Conservation (phyloP, 2,797 vertebrate genomes). For the Peromyscus eremicus region DNA sequence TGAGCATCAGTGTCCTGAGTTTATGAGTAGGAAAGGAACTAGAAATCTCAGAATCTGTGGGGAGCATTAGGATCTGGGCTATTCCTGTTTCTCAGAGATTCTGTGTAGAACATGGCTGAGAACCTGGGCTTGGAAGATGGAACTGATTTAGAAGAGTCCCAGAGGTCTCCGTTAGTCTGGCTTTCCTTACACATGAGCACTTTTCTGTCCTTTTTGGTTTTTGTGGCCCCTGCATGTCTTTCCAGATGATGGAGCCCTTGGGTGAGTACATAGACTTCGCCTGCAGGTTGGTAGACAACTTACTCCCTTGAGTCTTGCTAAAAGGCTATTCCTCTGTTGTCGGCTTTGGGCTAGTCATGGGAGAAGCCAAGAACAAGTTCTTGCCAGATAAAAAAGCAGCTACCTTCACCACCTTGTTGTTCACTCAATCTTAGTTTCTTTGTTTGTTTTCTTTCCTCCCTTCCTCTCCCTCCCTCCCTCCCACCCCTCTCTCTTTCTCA, state of each 20-base stretch:
- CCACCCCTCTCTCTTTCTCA: not conserved
- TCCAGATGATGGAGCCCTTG: not conserved
- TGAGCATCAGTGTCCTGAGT: conserved; percentile 3
- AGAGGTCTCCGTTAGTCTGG: not conserved
- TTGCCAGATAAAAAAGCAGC: conserved; percentile 10
- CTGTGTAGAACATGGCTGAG: not conserved
- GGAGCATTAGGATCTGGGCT: not conserved
- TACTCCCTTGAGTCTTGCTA: not conserved
- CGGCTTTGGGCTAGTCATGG: not conserved
- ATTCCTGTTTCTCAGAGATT: conserved; percentile 1
- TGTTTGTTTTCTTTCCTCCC: not conserved
- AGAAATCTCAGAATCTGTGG: not conserved
- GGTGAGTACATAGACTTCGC: not conserved
- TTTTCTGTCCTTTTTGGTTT: not conserved
- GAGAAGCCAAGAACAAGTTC: conserved; percentile 12
- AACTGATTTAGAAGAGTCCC: not conserved
- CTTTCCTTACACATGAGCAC: not conserved
- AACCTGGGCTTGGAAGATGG: not conserved
- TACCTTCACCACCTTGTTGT: not conserved
- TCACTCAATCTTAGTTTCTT: not conserved
- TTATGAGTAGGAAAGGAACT: conserved; percentile 50
- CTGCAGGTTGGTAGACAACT: not conserved
- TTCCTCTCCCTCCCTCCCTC: too few relatives aligned
- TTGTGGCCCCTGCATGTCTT: not conserved
- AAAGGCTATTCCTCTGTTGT: conserved; percentile 1